Evolutionary conservation across 1,140 invertebrate species (phyloP), one percentile per base, ranked within the genome.

Genomic region (Nautilus pompilius): DNA sequence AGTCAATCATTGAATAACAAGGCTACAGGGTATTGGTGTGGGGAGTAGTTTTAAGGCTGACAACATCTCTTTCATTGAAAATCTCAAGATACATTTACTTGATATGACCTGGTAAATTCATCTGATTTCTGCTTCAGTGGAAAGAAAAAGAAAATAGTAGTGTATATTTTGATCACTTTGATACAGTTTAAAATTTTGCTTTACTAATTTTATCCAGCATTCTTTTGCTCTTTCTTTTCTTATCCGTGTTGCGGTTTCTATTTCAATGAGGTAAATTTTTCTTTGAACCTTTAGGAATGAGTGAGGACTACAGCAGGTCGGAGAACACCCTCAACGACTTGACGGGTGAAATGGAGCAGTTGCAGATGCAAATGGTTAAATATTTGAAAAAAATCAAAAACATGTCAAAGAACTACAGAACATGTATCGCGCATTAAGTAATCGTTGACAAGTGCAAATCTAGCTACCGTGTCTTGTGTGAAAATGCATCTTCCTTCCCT

Each of bases 291-390:
- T 45, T 74, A 87, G 86, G 82, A 69, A 84, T 87, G 70, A 82
- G 87, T 66, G 73, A 72, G 29, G 81, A 84, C 48, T 85, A 86
- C 64, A 71, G 68, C 30, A 71, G 80, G 29, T 83, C 86, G 75
- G 84, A 86, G 66, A 70, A 75, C 22, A 72, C 68, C n/a, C 68
- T 87, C 51, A 73, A 69, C n/a, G 72, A 82, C 41, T 70, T 85
- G 49, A 74, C 76, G 10, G 69, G 77, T 13, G 69, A 80, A 63
- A 80, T 87, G 26, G 80, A 83, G 28, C 69, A 74, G 15, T 66
- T 87, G 55, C 83, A 84, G 60, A 57, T 45, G 26, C 70, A 79
- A 67, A 87, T 87, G 85, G 76, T 79, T 15, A 71, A 71, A 29
- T 82, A 85, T 73, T 63, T 87, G 3, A 63, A 72, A 54, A 70